These are phyloP conservation scores for Poecilia latipinna DNA, from an alignment of 2,113 vertebrate species.

Conservation along the genomic window DNA sequence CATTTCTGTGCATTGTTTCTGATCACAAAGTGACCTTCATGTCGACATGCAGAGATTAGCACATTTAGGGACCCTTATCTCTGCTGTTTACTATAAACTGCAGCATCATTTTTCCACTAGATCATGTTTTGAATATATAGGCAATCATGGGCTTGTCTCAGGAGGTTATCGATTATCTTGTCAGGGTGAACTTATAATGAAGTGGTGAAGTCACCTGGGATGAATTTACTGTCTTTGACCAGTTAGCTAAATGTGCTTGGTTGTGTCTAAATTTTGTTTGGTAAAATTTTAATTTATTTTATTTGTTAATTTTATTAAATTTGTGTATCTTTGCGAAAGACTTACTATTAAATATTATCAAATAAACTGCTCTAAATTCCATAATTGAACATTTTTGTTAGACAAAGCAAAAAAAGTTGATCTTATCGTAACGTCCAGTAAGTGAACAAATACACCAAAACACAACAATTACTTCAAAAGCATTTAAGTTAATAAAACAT, in stretches of 20 bases:
- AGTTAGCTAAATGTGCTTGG: background rate
- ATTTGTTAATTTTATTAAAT: background rate
- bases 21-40: conserved; percentile 21
- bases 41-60: background rate
- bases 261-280: background rate
- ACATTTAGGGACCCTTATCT: conserved; percentile 41
- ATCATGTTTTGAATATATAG: background rate
- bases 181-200: conserved; percentile 1
- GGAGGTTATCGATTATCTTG: conserved; percentile 1
- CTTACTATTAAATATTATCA: background rate
- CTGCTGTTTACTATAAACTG: conserved; percentile 10
- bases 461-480: background rate
- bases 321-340: background rate
- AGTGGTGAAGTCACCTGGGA: background rate
- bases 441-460: conserved; percentile 1
- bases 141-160: conserved; percentile 5
- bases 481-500: background rate
- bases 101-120: background rate
- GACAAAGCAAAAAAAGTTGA: background rate
- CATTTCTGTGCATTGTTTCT: conserved; percentile 6
- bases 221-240: background rate
- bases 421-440: background rate
- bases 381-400: background rate
- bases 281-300: background rate
- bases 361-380: background rate